These are phyloP conservation scores for Abscondita cerata DNA, from an alignment of 2,888 invertebrate species.

Conservation along the genomic window DNA sequence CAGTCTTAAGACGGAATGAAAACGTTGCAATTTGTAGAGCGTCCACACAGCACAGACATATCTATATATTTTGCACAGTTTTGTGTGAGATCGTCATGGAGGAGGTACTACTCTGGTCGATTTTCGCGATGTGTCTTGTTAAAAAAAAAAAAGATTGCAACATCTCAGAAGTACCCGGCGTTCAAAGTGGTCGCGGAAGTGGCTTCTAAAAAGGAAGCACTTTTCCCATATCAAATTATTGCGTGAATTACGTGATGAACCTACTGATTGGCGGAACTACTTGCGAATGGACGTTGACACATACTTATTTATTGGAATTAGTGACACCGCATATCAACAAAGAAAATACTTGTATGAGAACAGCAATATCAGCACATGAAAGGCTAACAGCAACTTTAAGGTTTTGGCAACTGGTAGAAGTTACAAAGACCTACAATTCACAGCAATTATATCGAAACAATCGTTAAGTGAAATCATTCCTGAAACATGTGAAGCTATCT, in stretches of 20 bases:
- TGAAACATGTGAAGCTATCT: not conserved
- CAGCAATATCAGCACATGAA: not conserved
- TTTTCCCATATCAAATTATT: too few species aligned
- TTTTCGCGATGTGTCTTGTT: not conserved
- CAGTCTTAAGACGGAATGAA: too few species aligned
- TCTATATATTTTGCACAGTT: not conserved
- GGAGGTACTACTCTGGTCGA: not conserved
- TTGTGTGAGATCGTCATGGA: not conserved
- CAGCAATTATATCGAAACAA: not conserved
- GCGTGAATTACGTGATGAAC: not conserved
- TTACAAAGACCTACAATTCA: conserved; percentile 1
- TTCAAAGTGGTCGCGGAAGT: not conserved
- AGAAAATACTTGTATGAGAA: not conserved
- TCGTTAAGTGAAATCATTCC: conserved; percentile 4
- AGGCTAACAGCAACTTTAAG: not conserved
- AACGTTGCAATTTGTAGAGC: too few species aligned
- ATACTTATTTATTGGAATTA: not conserved
- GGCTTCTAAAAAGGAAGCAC: not conserved
- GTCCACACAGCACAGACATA: not conserved
- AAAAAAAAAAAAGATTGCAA: too few species aligned
- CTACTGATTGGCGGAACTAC: not conserved
- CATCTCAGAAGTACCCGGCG: not conserved
- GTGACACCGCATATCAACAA: not conserved
- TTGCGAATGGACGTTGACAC: not conserved
- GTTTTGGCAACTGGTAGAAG: conserved; percentile 1